Base-by-base conservation (phyloP, 30 jellyfish, hydroid and myxozoan species). In the Hydractinia symbiolongicarpus region DNA sequence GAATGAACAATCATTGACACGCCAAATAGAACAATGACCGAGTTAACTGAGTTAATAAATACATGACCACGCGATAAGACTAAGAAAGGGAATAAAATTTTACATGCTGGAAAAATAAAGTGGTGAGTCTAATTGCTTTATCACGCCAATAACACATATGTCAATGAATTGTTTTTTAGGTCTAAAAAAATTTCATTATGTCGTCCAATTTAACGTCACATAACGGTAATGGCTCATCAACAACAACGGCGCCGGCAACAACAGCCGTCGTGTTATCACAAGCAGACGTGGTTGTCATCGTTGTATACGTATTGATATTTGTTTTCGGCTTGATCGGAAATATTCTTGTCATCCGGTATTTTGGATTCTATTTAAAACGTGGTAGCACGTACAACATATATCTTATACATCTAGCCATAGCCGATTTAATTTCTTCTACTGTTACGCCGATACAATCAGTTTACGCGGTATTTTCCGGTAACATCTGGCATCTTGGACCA, bases 401-500 rank as follows among this genome's bases (percentile, higher is more conserved):
- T 13, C 40, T 64, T 7, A 64, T 64, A 7, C 74, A 64, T 51
- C 16, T 64, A 13, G 74, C 74, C 19, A 13, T 64, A 7, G 19
- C 74, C 17, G 74, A 64, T 64, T 51, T 64, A 44, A 64, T 64
- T 51, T 64, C 74, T 7, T 44, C 74, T 4, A 51, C 40, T n/a
- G 74, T 64, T 6, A 64, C 74, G 7, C 74, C 74, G 19, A 64
- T 64, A 7, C 7, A 7, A 7, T 64, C 40, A n/a, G 74, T 51
- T 13, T 64, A 64, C 16, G 74, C 52, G 9, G 19, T 64, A 13
- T n/a, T 64, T n/a, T 64, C 74, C 52, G 74, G 74, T 6, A 6
- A 64, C 40, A 64, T n/a, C 19, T 64, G 74, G 74, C 9, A 64
- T 64, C 40, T 64, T 13, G 74, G 74, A 64, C 40, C 74, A 64